Evolutionary conservation across 1,140 invertebrate genomes (phyloP).

Genomic region (Zaprionus gabonicus): DNA sequence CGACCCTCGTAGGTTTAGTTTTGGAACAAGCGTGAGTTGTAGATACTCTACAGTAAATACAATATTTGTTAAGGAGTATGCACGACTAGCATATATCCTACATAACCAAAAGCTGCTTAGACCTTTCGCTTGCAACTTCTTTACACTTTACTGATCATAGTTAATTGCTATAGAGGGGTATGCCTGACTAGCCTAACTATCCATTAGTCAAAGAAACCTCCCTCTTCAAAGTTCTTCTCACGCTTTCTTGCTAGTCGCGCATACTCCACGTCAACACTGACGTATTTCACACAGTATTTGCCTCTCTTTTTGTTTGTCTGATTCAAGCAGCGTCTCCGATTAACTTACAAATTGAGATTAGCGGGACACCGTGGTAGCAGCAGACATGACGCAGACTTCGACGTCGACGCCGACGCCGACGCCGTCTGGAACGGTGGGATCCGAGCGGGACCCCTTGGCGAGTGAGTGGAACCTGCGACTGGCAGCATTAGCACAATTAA

Average conservation of each 20-base stretch:
- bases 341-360: constrained; percentile 83
- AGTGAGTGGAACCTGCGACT: constrained; percentile 21
- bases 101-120: no score
- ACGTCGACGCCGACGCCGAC: constrained; percentile 3
- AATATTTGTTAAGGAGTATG: no score
- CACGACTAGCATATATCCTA: no score
- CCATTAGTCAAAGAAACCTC: no score
- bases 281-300: constrained; percentile 19
- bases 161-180: no score
- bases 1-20: no score
- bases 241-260: not conserved
- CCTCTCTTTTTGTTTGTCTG: constrained; percentile 47
- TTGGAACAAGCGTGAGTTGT: no score
- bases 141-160: no score
- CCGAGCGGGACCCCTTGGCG: constrained; percentile 31
- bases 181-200: no score
- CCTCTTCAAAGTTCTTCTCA: not conserved
- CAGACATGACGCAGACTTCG: constrained; percentile 13
- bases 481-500: constrained; percentile 81
- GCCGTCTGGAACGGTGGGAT: constrained; percentile 27
- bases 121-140: no score
- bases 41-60: no score
- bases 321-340: constrained; percentile 78
- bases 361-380: constrained; percentile 72
- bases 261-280: constrained; percentile 5